Evolutionary conservation across 2,888 invertebrate species (phyloP), one percentile per base, ranked within the genome.

Genomic region (Drosophila aldrichi): DNA sequence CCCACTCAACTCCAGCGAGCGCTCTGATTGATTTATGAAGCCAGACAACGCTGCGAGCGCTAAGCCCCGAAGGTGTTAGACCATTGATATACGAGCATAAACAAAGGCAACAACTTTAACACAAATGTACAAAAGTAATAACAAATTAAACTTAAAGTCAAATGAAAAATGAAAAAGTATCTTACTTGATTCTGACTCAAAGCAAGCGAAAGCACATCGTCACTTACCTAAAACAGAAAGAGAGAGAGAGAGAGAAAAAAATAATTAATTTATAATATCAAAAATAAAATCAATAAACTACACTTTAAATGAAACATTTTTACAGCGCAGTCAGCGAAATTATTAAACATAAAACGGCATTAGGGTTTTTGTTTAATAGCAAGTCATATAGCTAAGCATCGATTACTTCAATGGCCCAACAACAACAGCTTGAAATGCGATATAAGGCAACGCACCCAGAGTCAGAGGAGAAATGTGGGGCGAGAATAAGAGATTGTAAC

Each of bases 141-240:
- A 55, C 29, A 34, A 43, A 20, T 34, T 49, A 54, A 16, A 12
- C 0, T 34, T 62, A 34, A 67, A 68, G 22, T n/a, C 14, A 66
- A 51, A 41, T 8, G 16, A 2, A 60, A 70, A 69, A 75, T 56
- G 25, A 58, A 79, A 70, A 78, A 51, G 25, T 61, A 56, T 74
- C 90, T 91, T 92, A 91, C 91, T 80, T 92, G 91, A 63, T 91
- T 91, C 55, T 91, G 92, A 68, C 79, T 89, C 77, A 91, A 90
- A 81, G 92, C 91, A 81, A 90, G 77, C 81, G 91, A 88, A 85
- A 92, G 90, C 70, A 90, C 82, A 58, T 92, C 91, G 65, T 90
- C 92, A 91, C 91, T 91, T 91, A 91, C 91, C 91, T 91, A 57
- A 12, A 91, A 89, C 22, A 6, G 6, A 25, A 25, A 7, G 46